Evolutionary conservation across 1,140 invertebrate species (phyloP), one percentile per base, ranked within the genome.

Genomic region (Drosophila sechellia): DNA sequence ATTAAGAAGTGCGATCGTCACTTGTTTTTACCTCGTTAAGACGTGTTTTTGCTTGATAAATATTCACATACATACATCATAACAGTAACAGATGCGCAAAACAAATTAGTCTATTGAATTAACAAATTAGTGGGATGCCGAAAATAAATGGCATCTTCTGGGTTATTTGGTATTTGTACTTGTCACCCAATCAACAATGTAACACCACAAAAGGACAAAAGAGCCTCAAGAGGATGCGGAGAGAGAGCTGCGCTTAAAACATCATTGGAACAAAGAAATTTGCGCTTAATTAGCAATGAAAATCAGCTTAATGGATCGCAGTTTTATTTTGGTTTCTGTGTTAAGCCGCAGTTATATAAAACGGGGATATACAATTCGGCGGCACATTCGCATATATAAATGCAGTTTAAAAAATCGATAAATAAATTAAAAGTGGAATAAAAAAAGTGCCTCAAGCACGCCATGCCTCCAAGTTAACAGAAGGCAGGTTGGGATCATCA

Each of bases 401-500:
- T 40, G 56, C 66, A 69, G 59, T 64, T 63, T 68, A 65, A 65
- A 68, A 68, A 12, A 60, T 68, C 46, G 46, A 68, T 57, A 42
- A 56, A 61, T 54, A 60, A 64, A 42, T 70, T 52, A 56, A 59
- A 66, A 68, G 37, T 35, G 35, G n/a, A 71, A 48, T 48, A 35
- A 43, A 43, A 43, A 69, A 39, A 77, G 69, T 39, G 69, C 37
- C 35, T 77, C 58, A 80, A 49, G 42, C 31, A 48, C 75, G 75
- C 90, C 93, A 94, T 5, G 86, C 81, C 40, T 79, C 90, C 68
- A 93, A 92, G 93, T 95, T 93, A 50, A 95, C 78, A 13, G 80
- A 63, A 10, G 93, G 83, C 27, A 86, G 49, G 12, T 25, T 61
- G 6, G 78, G 61, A 93, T 80, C 93, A 52, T 92, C 86, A 64